Conservation (phyloP, 2,797 vertebrate genomes). For the Denticeps clupeoides region DNA sequence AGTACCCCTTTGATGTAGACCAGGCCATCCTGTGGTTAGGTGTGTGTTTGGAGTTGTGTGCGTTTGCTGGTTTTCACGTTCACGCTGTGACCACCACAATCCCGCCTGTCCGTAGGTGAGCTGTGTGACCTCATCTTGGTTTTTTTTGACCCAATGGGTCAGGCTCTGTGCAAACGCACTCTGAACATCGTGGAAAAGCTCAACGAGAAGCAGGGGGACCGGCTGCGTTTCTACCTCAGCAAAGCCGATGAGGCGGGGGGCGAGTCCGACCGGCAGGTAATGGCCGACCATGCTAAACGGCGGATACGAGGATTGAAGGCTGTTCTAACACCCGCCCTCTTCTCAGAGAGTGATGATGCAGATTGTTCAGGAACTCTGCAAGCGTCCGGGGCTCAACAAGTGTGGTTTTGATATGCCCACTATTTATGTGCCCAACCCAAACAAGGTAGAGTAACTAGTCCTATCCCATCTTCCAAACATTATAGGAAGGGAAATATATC, state of each 20-base stretch:
- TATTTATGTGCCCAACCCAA: slow-evolving; percentile 62
- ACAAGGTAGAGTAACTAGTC: too few species aligned
- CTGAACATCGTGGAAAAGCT: slow-evolving; percentile 74
- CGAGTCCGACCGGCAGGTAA: slow-evolving; percentile 74
- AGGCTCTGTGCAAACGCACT: slow-evolving; percentile 75
- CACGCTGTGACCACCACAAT: too few species aligned
- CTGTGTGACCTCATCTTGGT: slow-evolving; percentile 74
- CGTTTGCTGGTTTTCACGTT: background rate
- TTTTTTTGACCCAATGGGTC: slow-evolving; percentile 81
- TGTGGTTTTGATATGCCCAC: slow-evolving; percentile 85
- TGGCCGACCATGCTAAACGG: too few species aligned
- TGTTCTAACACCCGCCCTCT: too few species aligned
- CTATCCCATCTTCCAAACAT: too few species aligned
- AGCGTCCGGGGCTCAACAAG: slow-evolving; percentile 74
- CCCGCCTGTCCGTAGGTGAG: slow-evolving; percentile 53
- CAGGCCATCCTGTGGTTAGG: slow-evolving; percentile 69
- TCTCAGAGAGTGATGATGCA: slow-evolving; percentile 78
- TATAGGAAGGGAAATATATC: too few species aligned
- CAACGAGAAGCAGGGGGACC: slow-evolving; percentile 68
- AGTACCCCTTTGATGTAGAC: slow-evolving; percentile 80
- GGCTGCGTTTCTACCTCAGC: slow-evolving; percentile 70
- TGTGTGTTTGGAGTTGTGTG: slow-evolving; percentile 32
- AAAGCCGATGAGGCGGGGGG: slow-evolving; percentile 75
- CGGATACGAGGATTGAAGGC: too few species aligned
- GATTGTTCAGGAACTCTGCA: slow-evolving; percentile 79